Evolutionary conservation across 2,797 vertebrate species (phyloP).

Genomic region (Sebastolobus alascanus): DNA sequence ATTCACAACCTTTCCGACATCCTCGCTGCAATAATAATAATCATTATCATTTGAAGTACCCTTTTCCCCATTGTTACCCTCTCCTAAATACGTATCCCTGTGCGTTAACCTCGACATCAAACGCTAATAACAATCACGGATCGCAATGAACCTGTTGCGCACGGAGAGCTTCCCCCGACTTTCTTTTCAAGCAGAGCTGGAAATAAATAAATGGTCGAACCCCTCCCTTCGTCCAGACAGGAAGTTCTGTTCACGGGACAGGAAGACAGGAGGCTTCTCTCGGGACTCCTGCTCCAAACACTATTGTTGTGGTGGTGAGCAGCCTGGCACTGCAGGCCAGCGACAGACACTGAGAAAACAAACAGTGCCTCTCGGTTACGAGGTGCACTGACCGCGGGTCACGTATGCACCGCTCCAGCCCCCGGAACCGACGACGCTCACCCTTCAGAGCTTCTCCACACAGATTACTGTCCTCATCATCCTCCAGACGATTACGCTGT

Average conservation of each 20-base stretch:
- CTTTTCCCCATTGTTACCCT: constrained; percentile 83
- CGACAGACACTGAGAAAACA: constrained; percentile 86
- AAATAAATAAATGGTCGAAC: constrained; percentile 85
- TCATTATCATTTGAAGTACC: constrained; percentile 82
- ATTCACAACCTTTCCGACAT: constrained; percentile 78
- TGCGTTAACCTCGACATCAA: constrained; percentile 81
- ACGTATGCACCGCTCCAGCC: constrained; percentile 79
- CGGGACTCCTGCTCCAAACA: constrained; percentile 86
- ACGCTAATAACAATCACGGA: constrained; percentile 83
- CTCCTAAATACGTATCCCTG: constrained; percentile 64
- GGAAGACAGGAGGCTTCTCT: constrained; percentile 88
- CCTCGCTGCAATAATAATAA: constrained; percentile 79
- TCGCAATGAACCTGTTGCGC: constrained; percentile 75
- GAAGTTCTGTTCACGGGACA: constrained; percentile 86
- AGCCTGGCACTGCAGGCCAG: constrained; percentile 84
- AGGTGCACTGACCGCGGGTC: constrained; percentile 76
- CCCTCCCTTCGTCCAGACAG: constrained; percentile 80
- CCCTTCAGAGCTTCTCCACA: constrained; percentile 13
- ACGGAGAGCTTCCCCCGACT: constrained; percentile 81
- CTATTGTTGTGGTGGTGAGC: constrained; percentile 86
- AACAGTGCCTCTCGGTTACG: constrained; percentile 75
- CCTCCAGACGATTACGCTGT: neutral
- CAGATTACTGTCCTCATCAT: constrained; percentile 32
- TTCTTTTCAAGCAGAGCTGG: constrained; percentile 82
- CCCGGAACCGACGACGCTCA: constrained; percentile 25